Evolutionary conservation across 2,113 vertebrate genomes (phyloP).

Genomic region (Dromaius novaehollandiae): DNA sequence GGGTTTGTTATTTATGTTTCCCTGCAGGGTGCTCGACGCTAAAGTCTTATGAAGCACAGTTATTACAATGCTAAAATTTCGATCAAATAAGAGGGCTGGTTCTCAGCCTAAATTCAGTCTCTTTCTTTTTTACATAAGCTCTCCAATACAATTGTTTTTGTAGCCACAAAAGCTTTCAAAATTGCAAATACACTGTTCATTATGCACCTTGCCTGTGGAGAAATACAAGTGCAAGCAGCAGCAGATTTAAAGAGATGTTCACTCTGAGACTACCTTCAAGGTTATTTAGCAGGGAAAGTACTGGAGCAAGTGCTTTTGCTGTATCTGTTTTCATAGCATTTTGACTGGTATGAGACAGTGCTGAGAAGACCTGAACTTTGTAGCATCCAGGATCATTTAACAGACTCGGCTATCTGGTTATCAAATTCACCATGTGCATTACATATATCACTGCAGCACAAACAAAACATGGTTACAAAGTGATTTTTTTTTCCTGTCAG

Average conservation of each 20-base stretch:
- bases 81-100: background rate
- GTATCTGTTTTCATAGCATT: background rate
- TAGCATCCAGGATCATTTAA: background rate
- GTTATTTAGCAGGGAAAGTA: background rate
- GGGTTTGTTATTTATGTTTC: background rate
- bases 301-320: background rate
- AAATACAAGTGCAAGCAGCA: background rate
- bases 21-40: background rate
- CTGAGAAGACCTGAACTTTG: background rate
- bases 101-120: background rate
- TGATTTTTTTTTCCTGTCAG: background rate
- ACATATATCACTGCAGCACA: background rate
- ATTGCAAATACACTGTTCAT: background rate
- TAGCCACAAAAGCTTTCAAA: background rate
- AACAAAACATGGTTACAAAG: background rate
- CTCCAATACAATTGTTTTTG: background rate
- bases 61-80: background rate
- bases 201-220: constrained; percentile 20
- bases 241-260: background rate
- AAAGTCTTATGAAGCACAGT: background rate
- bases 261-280: background rate
- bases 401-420: background rate
- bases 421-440: background rate
- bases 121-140: background rate
- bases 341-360: background rate